phyloP scores from a whole-genome alignment of 2,888 invertebrate genomes.

The Scaptomyza tumidula region DNA sequence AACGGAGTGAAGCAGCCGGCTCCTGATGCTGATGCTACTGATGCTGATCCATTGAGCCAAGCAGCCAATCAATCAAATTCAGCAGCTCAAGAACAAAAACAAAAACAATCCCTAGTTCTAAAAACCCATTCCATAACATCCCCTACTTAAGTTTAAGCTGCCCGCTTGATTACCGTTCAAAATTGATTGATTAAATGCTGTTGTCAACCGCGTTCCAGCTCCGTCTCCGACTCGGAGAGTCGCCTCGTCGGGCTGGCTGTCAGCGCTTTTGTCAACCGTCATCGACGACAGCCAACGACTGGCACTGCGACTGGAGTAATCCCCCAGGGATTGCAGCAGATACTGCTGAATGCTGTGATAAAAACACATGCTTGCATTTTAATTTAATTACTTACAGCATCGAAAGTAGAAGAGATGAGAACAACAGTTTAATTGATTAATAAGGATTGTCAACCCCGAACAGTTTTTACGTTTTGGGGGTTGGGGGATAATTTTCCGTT shows the following conservation, averaged over 20 bases:
- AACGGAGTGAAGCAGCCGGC: slow-evolving; percentile 15
- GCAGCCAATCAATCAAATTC: slow-evolving; percentile 71
- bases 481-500: slow-evolving; percentile 41
- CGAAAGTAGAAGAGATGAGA: slow-evolving; percentile 38
- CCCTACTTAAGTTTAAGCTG: slow-evolving; percentile 76
- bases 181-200: slow-evolving; percentile 79
- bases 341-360: slow-evolving; percentile 28
- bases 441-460: slow-evolving; percentile 70
- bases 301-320: slow-evolving; percentile 46
- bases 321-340: slow-evolving; percentile 58
- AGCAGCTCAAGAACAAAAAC: slow-evolving; percentile 31
- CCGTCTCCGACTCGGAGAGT: neutral
- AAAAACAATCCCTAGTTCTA: slow-evolving; percentile 6
- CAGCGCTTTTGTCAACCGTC: slow-evolving; percentile 74
- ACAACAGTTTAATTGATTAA: slow-evolving; percentile 72
- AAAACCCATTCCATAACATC: slow-evolving; percentile 56
- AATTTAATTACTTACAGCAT: slow-evolving; percentile 79
- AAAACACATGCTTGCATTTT: slow-evolving; percentile 80
- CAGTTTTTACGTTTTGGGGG: slow-evolving; percentile 19
- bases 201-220: slow-evolving; percentile 56
- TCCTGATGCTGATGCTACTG: slow-evolving; percentile 14
- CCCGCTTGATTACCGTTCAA: slow-evolving; percentile 80
- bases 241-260: slow-evolving; percentile 24
- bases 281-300: slow-evolving; percentile 40
- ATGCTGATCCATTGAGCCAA: slow-evolving; percentile 69